These are phyloP conservation scores for Heterodera schachtii DNA, from an alignment of 1,140 invertebrate genomes.

Conservation along the genomic window DNA sequence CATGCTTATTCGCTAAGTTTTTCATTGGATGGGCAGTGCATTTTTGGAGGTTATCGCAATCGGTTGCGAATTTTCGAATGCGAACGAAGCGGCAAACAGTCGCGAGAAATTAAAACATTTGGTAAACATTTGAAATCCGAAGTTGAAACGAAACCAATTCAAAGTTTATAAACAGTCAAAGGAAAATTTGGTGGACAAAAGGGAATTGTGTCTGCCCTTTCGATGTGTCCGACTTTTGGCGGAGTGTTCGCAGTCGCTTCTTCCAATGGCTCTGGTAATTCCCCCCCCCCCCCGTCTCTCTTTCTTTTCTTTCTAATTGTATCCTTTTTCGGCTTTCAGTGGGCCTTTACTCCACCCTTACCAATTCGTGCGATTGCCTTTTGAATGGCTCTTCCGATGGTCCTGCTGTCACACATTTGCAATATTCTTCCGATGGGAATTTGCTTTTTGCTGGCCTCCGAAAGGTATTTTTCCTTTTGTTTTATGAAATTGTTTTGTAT, in stretches of 20 bases:
- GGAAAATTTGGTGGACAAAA: slow-evolving; percentile 28
- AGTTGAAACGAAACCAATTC: neutral
- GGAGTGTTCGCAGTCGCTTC: slow-evolving; percentile 44
- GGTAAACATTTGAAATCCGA: slow-evolving; percentile 22
- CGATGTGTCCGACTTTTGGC: slow-evolving; percentile 49
- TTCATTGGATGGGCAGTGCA: slow-evolving; percentile 36
- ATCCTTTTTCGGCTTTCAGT: slow-evolving; percentile 36
- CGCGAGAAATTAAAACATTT: slow-evolving; percentile 48
- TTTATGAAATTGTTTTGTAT: neutral
- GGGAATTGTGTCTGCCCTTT: slow-evolving; percentile 37
- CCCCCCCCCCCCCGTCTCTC: too few relatives aligned
- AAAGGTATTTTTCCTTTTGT: slow-evolving; percentile 32
- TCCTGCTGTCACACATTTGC: slow-evolving; percentile 35
- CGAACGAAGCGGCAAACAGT: slow-evolving; percentile 37
- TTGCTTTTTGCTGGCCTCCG: slow-evolving; percentile 34
- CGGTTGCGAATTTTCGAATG: slow-evolving; percentile 39
- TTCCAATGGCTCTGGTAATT: slow-evolving; percentile 37
- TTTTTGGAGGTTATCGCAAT: slow-evolving; percentile 48
- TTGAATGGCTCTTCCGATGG: slow-evolving; percentile 26
- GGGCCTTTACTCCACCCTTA: slow-evolving; percentile 46
- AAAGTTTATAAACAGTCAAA: slow-evolving; percentile 5
- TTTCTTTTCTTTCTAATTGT: neutral
- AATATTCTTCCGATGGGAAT: slow-evolving; percentile 52
- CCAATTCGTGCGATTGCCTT: slow-evolving; percentile 43
- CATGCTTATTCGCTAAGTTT: slow-evolving; percentile 44